A percentile compares a stretch with the other conserved stretches of the same genome.
phyloP scores from a whole-genome alignment of 2,113 vertebrate genomes.

The Toxotes jaculatrix region DNA sequence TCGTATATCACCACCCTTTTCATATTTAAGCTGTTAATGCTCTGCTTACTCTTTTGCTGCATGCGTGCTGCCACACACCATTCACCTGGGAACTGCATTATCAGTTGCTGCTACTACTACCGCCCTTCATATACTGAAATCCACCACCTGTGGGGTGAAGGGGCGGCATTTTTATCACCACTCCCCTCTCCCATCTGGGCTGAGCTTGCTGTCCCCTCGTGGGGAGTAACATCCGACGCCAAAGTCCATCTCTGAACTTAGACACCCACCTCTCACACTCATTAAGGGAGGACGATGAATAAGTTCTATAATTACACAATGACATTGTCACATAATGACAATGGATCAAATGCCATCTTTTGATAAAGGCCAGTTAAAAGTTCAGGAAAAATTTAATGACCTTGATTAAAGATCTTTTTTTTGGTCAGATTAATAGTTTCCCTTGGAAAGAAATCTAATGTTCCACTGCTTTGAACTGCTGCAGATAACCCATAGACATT shows the following conservation, averaged over 20 bases:
- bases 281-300: no score
- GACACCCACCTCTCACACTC: neutral
- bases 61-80: neutral
- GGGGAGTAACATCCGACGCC: neutral
- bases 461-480: neutral
- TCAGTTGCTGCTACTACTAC: neutral
- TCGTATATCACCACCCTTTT: neutral
- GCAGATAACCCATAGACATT: neutral
- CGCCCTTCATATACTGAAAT: slow-evolving; percentile 3
- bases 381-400: neutral
- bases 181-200: neutral
- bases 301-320: no score
- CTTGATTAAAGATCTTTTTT: neutral
- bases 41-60: neutral
- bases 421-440: neutral
- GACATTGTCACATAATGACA: no score
- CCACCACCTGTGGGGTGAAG: no score
- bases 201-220: neutral
- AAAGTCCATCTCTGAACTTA: neutral
- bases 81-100: neutral
- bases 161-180: neutral
- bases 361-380: neutral
- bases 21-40: neutral
- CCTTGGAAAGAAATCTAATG: slow-evolving; percentile 2
- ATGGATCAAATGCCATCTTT: no score